A percentile compares a stretch with the other conserved stretches of the same genome.
phyloP scores from a whole-genome alignment of 2,888 invertebrate species.

The Leptinotarsa peninsularis region DNA sequence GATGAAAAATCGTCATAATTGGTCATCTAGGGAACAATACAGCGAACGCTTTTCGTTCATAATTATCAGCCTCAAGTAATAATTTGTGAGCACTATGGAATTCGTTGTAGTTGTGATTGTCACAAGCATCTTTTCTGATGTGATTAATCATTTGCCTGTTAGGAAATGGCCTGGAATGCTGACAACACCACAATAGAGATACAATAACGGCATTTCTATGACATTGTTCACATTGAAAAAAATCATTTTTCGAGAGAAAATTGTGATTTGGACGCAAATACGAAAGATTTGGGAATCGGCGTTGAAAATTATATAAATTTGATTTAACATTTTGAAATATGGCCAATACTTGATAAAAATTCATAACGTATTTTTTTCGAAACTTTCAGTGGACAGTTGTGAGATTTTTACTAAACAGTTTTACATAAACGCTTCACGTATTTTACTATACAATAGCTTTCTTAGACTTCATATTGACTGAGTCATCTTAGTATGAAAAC shows the following conservation, averaged over 20 bases:
- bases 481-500: too few relatives aligned
- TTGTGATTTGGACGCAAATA: neutral
- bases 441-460: too few relatives aligned
- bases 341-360: too few relatives aligned
- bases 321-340: too few relatives aligned
- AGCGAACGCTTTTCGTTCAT: conserved; percentile 19
- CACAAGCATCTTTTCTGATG: conserved; percentile 24
- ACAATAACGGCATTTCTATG: conserved; percentile 2
- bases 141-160: conserved; percentile 22
- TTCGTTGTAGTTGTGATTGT: conserved; percentile 29
- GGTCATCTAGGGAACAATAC: conserved; percentile 25
- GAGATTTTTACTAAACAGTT: too few relatives aligned
- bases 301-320: too few relatives aligned
- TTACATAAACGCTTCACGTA: too few relatives aligned
- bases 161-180: conserved; percentile 5
- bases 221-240: neutral
- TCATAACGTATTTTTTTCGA: too few relatives aligned
- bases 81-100: conserved; percentile 33
- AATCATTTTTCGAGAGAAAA: neutral
- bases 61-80: conserved; percentile 33
- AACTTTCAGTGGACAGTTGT: too few relatives aligned
- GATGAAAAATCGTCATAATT: conserved; percentile 33
- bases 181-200: conserved; percentile 11
- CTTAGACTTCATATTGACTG: too few relatives aligned
- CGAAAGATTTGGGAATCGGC: too few relatives aligned